phyloP scores from a whole-genome alignment of 1,140 invertebrate species.

The Matsumurasca onukii region DNA sequence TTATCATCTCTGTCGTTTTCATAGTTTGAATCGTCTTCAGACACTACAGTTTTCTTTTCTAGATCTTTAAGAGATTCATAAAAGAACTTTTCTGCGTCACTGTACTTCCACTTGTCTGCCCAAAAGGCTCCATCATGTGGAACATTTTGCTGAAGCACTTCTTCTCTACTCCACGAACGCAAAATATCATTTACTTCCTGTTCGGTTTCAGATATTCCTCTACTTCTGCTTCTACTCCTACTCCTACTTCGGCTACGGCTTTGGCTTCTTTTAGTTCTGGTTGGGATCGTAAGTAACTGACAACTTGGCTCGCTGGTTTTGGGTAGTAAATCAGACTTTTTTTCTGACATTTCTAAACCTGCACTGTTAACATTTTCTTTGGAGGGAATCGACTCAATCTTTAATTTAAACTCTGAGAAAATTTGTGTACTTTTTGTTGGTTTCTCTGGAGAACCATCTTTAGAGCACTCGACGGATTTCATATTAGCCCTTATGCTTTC shows the following conservation, averaged over 20 bases:
- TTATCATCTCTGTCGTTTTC: constrained; percentile 27
- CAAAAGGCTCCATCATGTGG: constrained; percentile 38
- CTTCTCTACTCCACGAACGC: constrained; percentile 16
- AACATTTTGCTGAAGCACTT: constrained; percentile 18
- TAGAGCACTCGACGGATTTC: too few relatives aligned
- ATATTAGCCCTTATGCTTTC: too few relatives aligned
- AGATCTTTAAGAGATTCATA: neutral
- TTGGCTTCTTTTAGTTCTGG: neutral
- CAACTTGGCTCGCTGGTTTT: too few relatives aligned
- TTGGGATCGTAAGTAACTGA: too few relatives aligned
- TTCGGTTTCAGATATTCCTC: constrained; percentile 37
- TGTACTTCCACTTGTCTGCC: constrained; percentile 42
- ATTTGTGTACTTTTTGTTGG: too few relatives aligned
- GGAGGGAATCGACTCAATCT: too few relatives aligned
- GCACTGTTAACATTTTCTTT: too few relatives aligned
- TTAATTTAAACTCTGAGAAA: too few relatives aligned
- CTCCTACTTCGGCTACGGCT: constrained; percentile 13
- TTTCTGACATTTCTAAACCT: too few relatives aligned
- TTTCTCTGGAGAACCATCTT: too few relatives aligned
- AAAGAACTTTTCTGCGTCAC: constrained; percentile 42
- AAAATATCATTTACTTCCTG: constrained; percentile 36
- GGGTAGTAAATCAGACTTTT: too few relatives aligned
- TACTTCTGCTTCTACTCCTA: constrained; percentile 6
- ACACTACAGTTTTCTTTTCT: neutral
- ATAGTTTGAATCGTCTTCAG: neutral